Conservation (phyloP, 2,888 invertebrate species). For the Cheilosia vulpina region DNA sequence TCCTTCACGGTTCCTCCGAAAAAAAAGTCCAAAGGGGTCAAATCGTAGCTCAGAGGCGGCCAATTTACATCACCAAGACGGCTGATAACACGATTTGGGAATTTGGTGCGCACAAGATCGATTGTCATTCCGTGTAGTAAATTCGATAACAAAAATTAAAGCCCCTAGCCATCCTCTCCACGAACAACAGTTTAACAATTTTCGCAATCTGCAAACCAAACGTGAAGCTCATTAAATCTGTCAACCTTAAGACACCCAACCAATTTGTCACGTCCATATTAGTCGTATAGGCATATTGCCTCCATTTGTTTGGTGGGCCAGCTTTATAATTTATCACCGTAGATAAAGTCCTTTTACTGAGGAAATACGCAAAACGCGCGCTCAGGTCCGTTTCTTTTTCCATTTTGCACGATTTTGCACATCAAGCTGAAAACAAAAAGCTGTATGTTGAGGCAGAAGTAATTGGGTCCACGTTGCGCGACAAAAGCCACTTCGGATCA, state of each 20-base stretch:
- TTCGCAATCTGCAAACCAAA: not conserved
- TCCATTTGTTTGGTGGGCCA: conserved; percentile 8
- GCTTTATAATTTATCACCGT: conserved; percentile 25
- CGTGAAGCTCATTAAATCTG: not conserved
- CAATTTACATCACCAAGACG: too few species aligned
- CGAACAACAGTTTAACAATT: not conserved
- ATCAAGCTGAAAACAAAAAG: conserved; percentile 34
- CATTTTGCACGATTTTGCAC: conserved; percentile 17
- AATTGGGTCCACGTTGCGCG: conserved; percentile 60
- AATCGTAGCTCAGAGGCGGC: too few species aligned
- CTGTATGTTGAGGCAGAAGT: conserved; percentile 24
- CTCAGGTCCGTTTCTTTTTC: not conserved
- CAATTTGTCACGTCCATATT: conserved; percentile 39
- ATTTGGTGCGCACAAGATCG: too few species aligned
- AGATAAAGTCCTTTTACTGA: conserved; percentile 11
- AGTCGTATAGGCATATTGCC: conserved; percentile 14
- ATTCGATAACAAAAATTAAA: too few species aligned
- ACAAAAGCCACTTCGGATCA: conserved; percentile 51
- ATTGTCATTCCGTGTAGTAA: too few species aligned
- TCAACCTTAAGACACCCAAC: not conserved
- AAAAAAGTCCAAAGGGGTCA: too few species aligned
- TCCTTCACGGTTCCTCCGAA: too few species aligned
- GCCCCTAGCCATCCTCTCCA: not conserved
- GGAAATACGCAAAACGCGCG: not conserved
- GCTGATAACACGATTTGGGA: too few species aligned